Evolutionary conservation across 2,888 invertebrate genomes (phyloP), one percentile per base, ranked within the genome.

Genomic region (Acronicta leporina): DNA sequence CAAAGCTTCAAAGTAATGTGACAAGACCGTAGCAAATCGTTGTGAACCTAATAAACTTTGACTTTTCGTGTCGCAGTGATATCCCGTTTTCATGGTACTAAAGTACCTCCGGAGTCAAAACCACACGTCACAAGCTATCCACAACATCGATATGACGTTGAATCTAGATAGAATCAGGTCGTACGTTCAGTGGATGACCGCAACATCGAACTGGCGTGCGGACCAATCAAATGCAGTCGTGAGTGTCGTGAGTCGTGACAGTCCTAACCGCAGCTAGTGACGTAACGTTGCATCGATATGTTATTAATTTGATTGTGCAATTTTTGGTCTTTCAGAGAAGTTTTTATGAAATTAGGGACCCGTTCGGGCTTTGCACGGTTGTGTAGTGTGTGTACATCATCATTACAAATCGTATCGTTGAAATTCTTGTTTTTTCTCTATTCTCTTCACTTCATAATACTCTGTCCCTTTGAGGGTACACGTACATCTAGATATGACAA

Each of bases 171-270:
- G 46, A 69, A 53, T 53, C 49, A 35, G 75, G 53, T 56, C 63
- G 47, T 30, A 40, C 11, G 41, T 62, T 35, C 52, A 38, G 48
- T 30, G 14, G 5, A 27, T 42, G 16, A 47, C 54, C 54, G 41
- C 68, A 68, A 40, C 50, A 42, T 42, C 73, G 51, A 50, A 51
- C 47, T 54, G 48, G 16, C 43, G 14, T 55, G 45, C 41, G 63
- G 74, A 56, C 49, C 49, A 53, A 46, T 74, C 70, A 51, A 53
- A 68, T 13, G 48, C 38, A 73, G 42, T 68, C 74, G n/a, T n/a
- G n/a, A n/a, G n/a, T n/a, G n/a, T n/a, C n/a, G n/a, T n/a, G n/a
- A n/a, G n/a, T n/a, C n/a, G 45, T 45, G 53, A 68, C 40, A 16
- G 9, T 14, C 0, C n/a, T 44, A 41, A 67, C 67, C 42, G 44